Conservation (phyloP, 2,113 vertebrate genomes). For the Okapia johnstoni region DNA sequence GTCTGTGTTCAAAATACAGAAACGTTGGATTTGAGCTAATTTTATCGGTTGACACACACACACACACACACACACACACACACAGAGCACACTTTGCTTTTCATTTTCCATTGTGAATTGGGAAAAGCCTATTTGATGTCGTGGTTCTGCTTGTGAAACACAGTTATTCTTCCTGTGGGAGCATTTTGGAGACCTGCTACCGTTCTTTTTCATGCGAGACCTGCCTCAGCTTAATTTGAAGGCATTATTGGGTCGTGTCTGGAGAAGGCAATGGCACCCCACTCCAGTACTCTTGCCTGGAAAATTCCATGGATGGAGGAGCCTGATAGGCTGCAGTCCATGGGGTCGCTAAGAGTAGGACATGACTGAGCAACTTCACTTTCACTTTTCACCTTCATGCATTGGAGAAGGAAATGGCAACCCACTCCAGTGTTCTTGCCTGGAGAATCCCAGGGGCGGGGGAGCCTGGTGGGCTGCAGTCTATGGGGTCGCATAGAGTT, state of each 20-base stretch:
- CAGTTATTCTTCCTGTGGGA: neutral
- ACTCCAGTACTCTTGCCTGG: too few species aligned
- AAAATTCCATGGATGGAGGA: too few species aligned
- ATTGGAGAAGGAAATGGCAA: too few species aligned
- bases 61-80: neutral
- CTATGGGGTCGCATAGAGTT: too few species aligned
- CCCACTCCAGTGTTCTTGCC: too few species aligned
- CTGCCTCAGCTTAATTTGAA: neutral
- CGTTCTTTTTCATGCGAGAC: neutral
- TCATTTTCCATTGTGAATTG: neutral
- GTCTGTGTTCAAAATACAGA: neutral
- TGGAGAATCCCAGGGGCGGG: too few species aligned
- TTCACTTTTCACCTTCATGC: too few species aligned
- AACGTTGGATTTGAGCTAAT: neutral
- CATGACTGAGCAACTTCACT: too few species aligned
- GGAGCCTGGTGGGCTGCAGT: too few species aligned
- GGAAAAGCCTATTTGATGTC: neutral
- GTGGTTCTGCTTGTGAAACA: neutral
- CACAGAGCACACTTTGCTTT: neutral
- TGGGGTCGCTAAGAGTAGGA: too few species aligned
- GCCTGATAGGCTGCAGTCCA: too few species aligned
- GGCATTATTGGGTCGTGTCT: neutral
- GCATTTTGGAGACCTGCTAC: neutral
- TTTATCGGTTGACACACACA: rapidly evolving
- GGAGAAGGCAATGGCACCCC: too few species aligned